A percentile compares a stretch with the other conserved stretches of the same genome.
Evolutionary conservation across 1,140 invertebrate genomes (phyloP).

Genomic region (Lycorma delicatula): DNA sequence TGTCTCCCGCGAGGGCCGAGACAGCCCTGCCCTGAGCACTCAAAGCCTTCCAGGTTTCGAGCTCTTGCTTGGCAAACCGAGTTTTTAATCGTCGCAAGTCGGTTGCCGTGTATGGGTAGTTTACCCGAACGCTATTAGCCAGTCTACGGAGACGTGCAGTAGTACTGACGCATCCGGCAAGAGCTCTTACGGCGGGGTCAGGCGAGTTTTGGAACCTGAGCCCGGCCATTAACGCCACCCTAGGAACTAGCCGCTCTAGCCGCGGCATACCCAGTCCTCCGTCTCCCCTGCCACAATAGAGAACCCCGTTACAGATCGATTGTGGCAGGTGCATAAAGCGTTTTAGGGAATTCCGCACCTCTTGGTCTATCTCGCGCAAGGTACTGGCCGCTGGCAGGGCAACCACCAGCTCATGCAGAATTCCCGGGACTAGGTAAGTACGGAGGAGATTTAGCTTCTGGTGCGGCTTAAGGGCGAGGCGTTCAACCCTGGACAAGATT

Average conservation of each 20-base stretch:
- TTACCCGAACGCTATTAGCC: too few relatives aligned
- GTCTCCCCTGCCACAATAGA: conserved; percentile 8
- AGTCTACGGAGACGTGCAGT: too few relatives aligned
- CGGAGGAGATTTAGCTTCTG: conserved; percentile 9
- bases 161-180: too few relatives aligned
- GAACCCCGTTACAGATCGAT: conserved; percentile 6
- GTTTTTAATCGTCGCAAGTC: too few relatives aligned
- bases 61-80: too few relatives aligned
- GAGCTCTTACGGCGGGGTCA: too few relatives aligned
- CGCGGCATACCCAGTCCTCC: conserved; percentile 8
- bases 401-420: neutral
- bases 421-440: conserved; percentile 8
- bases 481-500: neutral
- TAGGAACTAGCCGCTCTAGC: neutral
- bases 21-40: too few relatives aligned
- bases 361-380: neutral
- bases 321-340: conserved; percentile 1
- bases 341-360: neutral
- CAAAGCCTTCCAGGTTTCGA: too few relatives aligned
- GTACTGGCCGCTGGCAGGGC: neutral
- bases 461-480: conserved; percentile 6
- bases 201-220: too few relatives aligned
- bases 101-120: too few relatives aligned
- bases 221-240: too few relatives aligned
- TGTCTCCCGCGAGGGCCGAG: too few relatives aligned